phyloP scores from a whole-genome alignment of 53 echinoderm and acorn worm genomes.

The Holothuria leucospilota region DNA sequence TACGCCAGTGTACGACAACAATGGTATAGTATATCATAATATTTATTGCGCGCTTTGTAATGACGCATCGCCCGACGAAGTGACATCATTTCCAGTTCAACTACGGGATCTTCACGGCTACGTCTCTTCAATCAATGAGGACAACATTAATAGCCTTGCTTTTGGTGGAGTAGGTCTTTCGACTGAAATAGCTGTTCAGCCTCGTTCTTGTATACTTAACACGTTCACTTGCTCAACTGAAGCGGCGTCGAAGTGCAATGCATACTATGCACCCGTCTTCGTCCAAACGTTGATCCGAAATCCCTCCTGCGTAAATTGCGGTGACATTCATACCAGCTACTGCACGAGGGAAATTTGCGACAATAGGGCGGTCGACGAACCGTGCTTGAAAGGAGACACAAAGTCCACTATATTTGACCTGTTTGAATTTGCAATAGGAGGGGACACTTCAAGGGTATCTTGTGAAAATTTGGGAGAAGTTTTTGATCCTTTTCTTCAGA shows the following conservation, averaged over 20 bases:
- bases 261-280: slow-evolving; percentile 9
- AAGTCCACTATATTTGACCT: not conserved
- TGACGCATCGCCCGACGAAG: not conserved
- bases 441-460: not conserved
- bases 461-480: not conserved
- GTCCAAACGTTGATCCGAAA: not conserved
- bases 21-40: slow-evolving; percentile 15
- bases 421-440: not conserved
- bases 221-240: too few species aligned
- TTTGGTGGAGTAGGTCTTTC: too few species aligned
- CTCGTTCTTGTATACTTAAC: too few species aligned
- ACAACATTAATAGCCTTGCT: too few species aligned
- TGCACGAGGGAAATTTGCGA: not conserved
- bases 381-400: not conserved
- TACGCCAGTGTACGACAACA: slow-evolving; percentile 24
- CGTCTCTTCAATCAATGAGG: too few species aligned
- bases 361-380: not conserved
- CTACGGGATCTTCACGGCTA: not conserved
- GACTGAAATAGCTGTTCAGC: too few species aligned
- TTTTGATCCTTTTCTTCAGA: slow-evolving; percentile 21
- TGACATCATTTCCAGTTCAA: not conserved
- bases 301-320: not conserved
- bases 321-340: not conserved
- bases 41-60: slow-evolving; percentile 23
- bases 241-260: not conserved